phyloP scores from a whole-genome alignment of 2,113 vertebrate species.

The Eulemur rufifrons region DNA sequence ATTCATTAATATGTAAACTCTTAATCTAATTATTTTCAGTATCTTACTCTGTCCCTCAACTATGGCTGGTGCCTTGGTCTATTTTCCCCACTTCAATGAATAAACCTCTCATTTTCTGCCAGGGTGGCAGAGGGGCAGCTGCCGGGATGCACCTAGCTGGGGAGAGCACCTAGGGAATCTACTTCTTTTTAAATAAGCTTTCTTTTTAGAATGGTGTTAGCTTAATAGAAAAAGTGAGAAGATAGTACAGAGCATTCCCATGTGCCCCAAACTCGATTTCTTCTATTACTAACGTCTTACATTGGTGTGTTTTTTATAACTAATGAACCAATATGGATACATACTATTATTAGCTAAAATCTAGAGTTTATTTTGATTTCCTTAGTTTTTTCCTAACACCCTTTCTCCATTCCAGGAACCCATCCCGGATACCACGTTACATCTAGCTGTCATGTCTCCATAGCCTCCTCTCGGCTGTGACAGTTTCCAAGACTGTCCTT shows the following conservation, averaged over 20 bases:
- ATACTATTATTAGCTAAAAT: background rate
- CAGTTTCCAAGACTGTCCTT: background rate
- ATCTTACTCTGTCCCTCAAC: background rate
- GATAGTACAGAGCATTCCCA: background rate
- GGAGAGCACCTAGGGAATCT: background rate
- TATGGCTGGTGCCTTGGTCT: background rate
- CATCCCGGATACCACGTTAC: background rate
- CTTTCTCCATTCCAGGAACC: background rate
- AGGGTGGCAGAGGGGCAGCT: background rate
- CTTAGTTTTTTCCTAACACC: background rate
- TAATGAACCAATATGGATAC: background rate
- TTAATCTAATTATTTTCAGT: background rate
- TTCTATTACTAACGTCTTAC: background rate
- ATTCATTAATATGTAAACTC: background rate
- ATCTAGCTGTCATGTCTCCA: background rate
- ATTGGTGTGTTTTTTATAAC: background rate
- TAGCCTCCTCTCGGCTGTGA: background rate
- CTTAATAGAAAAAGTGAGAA: background rate
- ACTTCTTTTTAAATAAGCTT: background rate
- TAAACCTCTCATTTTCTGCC: background rate
- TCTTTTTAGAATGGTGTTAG: background rate
- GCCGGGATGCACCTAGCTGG: background rate
- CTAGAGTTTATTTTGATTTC: background rate
- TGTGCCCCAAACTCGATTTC: background rate
- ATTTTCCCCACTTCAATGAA: background rate